Evolutionary conservation across 2,888 invertebrate genomes (phyloP).

Genomic region (Heliothis peltigera): DNA sequence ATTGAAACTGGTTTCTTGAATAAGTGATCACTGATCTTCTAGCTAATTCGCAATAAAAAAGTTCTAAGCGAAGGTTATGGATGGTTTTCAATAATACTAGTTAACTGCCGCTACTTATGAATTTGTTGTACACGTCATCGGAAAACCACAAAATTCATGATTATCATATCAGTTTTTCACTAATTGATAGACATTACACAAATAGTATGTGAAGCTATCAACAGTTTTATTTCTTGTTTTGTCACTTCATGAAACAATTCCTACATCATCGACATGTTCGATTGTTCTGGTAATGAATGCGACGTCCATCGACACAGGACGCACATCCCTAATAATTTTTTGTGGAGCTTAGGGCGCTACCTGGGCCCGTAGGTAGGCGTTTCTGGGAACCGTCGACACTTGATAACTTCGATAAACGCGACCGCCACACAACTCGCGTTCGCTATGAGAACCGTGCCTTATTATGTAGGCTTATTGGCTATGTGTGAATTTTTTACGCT

Average conservation of each 20-base stretch:
- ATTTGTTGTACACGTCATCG: not conserved
- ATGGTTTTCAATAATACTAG: conserved; percentile 5
- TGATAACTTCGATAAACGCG: conserved; percentile 69
- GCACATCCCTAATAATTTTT: conserved; percentile 66
- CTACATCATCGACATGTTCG: not conserved
- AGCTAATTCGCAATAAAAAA: conserved; percentile 22
- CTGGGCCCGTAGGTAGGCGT: conserved; percentile 82
- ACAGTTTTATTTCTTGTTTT: not conserved
- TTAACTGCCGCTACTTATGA: not conserved
- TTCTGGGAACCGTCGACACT: conserved; percentile 80
- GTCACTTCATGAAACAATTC: not conserved
- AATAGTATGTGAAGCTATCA: not conserved
- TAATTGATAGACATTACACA: not conserved
- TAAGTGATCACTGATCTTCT: conserved; percentile 46
- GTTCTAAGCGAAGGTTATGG: conserved; percentile 11
- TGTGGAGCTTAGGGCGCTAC: conserved; percentile 75
- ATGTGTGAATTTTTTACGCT: conserved; percentile 13
- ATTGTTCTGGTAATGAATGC: not conserved
- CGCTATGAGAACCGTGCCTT: conserved; percentile 37
- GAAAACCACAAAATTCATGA: not conserved
- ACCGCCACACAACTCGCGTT: conserved; percentile 24
- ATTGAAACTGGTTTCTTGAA: conserved; percentile 50
- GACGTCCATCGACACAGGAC: conserved; percentile 20
- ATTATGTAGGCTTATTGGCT: conserved; percentile 22
- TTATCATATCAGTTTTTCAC: not conserved